Conservation (phyloP, 1,140 invertebrate genomes). For the Drosophila chauvacae region DNA sequence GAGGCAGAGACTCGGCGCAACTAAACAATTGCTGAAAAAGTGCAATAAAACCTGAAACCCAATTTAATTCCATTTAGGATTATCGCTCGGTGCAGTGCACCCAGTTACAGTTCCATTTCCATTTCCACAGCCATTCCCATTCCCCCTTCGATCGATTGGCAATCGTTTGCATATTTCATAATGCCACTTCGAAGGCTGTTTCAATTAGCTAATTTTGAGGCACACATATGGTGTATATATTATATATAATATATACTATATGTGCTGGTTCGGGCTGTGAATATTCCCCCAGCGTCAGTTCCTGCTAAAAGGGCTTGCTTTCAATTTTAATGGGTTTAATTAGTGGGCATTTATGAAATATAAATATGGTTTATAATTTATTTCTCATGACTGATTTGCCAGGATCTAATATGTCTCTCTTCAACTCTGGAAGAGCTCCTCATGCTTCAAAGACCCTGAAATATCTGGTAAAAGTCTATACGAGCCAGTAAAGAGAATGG, state of each 20-base stretch:
- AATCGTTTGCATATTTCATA: slow-evolving; percentile 56
- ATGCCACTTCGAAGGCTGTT: slow-evolving; percentile 49
- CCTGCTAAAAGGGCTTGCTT: slow-evolving; percentile 1
- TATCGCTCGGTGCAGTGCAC: slow-evolving; percentile 8
- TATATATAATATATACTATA: not conserved
- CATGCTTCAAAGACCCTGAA: not conserved
- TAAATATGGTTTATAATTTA: not conserved
- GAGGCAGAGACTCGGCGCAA: not conserved
- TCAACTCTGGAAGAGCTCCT: too few species aligned
- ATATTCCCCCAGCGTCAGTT: not conserved
- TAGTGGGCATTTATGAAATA: not conserved
- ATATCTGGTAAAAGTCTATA: slow-evolving; percentile 2
- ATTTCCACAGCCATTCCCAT: not conserved
- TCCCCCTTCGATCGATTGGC: slow-evolving; percentile 15
- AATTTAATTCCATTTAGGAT: slow-evolving; percentile 23
- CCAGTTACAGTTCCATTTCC: not conserved
- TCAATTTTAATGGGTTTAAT: slow-evolving; percentile 7
- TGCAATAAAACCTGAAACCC: slow-evolving; percentile 1
- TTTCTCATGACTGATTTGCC: not conserved
- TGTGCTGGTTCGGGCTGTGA: not conserved
- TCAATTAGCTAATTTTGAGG: slow-evolving; percentile 62
- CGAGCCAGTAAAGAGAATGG: not conserved
- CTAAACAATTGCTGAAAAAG: slow-evolving; percentile 10
- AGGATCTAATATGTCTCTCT: not conserved
- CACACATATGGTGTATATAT: not conserved